Base-by-base conservation (phyloP, 2,797 vertebrate species). In the Siniperca undulata region DNA sequence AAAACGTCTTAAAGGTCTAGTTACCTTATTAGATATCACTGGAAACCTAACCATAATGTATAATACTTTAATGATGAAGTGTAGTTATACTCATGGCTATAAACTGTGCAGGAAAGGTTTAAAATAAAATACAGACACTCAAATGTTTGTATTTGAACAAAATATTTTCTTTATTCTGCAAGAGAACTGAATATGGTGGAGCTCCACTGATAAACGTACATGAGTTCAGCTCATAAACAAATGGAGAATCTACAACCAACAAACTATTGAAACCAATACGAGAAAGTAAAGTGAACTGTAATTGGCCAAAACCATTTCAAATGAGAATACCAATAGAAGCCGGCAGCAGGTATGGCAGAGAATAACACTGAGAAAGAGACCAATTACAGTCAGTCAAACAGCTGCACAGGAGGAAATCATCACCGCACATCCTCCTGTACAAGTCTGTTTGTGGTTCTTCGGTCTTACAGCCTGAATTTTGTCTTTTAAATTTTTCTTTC, bases 91-190 rank as follows among this genome's bases (percentile, higher is more conserved):
- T n/a, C 1, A 11, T 6, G 8, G 7, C 17, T 12, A 8, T 42
- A 20, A 42, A 36, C 22, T 14, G 59, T 38, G 36, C 2, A 58
- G 24, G 52, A 46, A 46, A 10, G 2, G 27, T 61, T 60, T 12
- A 34, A 53, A 36, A 62, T 9, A 30, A 70, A 82, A 71, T 20
- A 64, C 38, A 58, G 11, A 77, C 44, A 78, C 8, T 13, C 17
- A 64, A 24, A 22, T 64, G 16, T 86, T 83, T 89, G 88, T 86
- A 84, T 89, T 96, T 91, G 89, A 95, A 94, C 90, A 97, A 97
- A 96, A 96, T 96, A 96, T 93, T 94, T 89, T 94, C 94, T 96
- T 96, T 95, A 96, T 96, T 96, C 92, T 94, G 93, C 93, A 90
- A 95, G 94, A 96, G 92, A 95, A 95, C 92, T 85, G 91, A 94